These are phyloP conservation scores for Nephrotoma guestfalica DNA, from an alignment of 2,888 invertebrate species.

Conservation along the genomic window DNA sequence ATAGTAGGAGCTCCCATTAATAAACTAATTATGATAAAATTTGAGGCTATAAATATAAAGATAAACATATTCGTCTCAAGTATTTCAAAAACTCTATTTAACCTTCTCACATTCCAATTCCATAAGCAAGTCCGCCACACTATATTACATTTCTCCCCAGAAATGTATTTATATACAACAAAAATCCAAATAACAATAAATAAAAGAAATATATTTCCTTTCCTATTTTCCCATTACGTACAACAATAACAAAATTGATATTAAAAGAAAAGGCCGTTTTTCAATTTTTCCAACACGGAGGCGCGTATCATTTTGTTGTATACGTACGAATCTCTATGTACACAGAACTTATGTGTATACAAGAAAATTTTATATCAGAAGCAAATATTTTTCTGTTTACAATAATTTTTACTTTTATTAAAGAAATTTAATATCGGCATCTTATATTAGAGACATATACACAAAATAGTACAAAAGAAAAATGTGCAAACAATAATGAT, in stretches of 20 bases:
- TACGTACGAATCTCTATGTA: not conserved
- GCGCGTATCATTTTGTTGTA: not conserved
- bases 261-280: not conserved
- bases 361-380: not conserved
- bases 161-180: not conserved
- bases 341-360: not conserved
- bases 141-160: not conserved
- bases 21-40: not conserved
- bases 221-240: not conserved
- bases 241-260: not conserved
- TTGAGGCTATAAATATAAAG: not conserved
- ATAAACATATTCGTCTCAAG: not conserved
- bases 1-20: not conserved
- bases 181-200: not conserved
- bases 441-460: not conserved
- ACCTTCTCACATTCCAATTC: not conserved
- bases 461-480: not conserved
- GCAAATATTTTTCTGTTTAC: not conserved
- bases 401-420: not conserved
- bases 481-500: not conserved
- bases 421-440: not conserved
- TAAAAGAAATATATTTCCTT: not conserved
- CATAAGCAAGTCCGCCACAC: not conserved
- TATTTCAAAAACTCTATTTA: not conserved
- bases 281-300: not conserved